Base-by-base conservation (phyloP, 2,888 invertebrate genomes). In the Heteromyza rotundicornis region DNA sequence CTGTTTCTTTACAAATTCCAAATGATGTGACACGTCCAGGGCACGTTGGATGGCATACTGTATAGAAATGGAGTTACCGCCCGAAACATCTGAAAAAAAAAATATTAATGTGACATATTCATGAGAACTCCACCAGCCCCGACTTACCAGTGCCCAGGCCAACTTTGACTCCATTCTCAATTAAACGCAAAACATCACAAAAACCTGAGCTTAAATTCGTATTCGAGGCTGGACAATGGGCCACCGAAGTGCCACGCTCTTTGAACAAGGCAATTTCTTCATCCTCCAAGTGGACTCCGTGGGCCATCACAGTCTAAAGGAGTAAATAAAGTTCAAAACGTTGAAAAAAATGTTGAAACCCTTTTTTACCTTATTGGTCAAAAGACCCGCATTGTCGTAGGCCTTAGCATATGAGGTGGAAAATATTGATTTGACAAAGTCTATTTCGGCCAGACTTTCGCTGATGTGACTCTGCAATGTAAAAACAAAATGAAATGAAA, bases 161-260 rank as follows among this genome's bases (percentile, higher is more conserved):
- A 59, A 96, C 88, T 76, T 87, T 90, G 20, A 96, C 80, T 2
- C 89, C 88, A 51, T 84, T 84, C 12, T 86, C 79, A 36, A 89
- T 80, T 12, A 94, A 82, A 58, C 87, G 87, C 63, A 87, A 84
- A 0, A 94, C 89, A 72, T 94, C 91, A 76, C 95, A 94, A 1
- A 93, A 75, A 0, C 96, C 96, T 14, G 95, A 95, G 71, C 86
- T 86, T 40, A 96, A 84, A 69, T 89, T 88, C 0, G 89, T 90
- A 81, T 96, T 96, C 1, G 95, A 95, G 35, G 90, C 89, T 0
- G 96, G 94, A 77, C 96, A 96, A 79, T 96, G 96, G 0, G 93
- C 89, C 7, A 96, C 82, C 0, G 92, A 87, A 1, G 89, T 87
- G 0, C 88, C 88, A 58, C 86, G 85, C 22, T 85, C 68, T 19